Base-by-base conservation (phyloP, 1,140 invertebrate species). In the Temnothorax longispinosus region DNA sequence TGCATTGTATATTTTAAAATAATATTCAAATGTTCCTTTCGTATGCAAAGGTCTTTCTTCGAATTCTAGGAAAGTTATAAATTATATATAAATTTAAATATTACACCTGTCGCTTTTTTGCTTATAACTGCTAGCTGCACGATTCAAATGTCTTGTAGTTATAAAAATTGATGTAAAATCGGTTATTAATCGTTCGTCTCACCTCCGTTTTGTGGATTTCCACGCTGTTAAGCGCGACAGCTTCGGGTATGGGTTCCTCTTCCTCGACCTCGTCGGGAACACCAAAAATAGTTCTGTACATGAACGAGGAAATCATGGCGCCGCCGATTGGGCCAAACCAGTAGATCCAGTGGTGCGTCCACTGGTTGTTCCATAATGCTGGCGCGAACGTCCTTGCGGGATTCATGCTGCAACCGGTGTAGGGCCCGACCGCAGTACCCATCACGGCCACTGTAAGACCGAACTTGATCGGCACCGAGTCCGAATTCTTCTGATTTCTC, bases 391-490 rank as follows among this genome's bases (percentile, higher is more conserved):
- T 97, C 88, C 98, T 96, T 1, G 97, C 98, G 0, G 98, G 98
- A 92, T 98, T 98, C 97, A 98, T 97, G 91, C 97, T 97, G 64
- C 97, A 97, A 1, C 97, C 97, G 6, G 97, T 98, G 88, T 96
- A 97, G 15, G 95, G 95, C 1, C 95, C 96, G 10, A 95, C 93
- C 0, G 95, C 93, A 0, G 95, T 93, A 0, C 96, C 96, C 27
- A 96, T 84, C 4, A 93, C 96, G 3, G 94, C 93, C 4, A 96
- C 95, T 2, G 95, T 93, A 0, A 96, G 87, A 32, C 96, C 96
- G 91, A 96, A 96, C 86, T 95, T 96, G 15, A 96, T 90, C 0
- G 96, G 92, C 1, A 93, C 92, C 0, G 95, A 96, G 76, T 96
- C 96, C 3, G 94, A 93, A 74, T 96, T 96, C 0, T 91, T 91